These are phyloP conservation scores for Trachelus tabidus DNA, from an alignment of 2,888 invertebrate species.

Conservation along the genomic window DNA sequence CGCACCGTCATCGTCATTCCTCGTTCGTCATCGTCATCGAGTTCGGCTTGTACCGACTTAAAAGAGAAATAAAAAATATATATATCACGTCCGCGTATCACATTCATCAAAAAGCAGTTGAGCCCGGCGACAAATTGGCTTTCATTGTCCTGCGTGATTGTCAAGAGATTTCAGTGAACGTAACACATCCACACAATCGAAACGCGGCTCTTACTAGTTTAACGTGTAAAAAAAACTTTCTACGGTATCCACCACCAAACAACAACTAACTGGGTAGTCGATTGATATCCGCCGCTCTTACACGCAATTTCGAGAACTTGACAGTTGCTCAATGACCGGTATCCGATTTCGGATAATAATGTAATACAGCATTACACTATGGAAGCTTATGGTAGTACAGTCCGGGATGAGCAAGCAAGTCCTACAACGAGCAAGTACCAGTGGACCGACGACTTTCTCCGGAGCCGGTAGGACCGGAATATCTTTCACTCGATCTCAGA, in stretches of 20 bases:
- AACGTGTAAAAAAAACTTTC: background rate
- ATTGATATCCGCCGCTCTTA: background rate
- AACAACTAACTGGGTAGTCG: background rate
- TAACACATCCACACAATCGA: background rate
- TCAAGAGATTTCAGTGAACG: background rate
- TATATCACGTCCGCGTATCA: background rate
- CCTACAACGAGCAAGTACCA: background rate
- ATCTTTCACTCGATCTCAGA: slow-evolving; percentile 37
- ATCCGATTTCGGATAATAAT: background rate
- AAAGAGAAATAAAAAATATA: background rate
- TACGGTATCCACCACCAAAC: background rate
- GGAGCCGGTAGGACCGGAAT: slow-evolving; percentile 40
- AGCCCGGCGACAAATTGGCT: background rate
- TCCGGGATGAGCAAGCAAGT: background rate
- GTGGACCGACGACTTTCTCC: slow-evolving; percentile 44
- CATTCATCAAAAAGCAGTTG: background rate
- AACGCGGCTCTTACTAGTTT: background rate
- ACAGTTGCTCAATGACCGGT: background rate
- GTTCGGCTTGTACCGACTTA: background rate
- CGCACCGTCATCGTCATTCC: background rate
- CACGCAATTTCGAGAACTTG: background rate
- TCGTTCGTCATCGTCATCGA: background rate
- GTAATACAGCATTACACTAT: background rate
- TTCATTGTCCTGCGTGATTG: background rate
- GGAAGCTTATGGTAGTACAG: background rate